Base-by-base conservation (phyloP, 2,888 invertebrate genomes). In the Stenichneumon culpator region DNA sequence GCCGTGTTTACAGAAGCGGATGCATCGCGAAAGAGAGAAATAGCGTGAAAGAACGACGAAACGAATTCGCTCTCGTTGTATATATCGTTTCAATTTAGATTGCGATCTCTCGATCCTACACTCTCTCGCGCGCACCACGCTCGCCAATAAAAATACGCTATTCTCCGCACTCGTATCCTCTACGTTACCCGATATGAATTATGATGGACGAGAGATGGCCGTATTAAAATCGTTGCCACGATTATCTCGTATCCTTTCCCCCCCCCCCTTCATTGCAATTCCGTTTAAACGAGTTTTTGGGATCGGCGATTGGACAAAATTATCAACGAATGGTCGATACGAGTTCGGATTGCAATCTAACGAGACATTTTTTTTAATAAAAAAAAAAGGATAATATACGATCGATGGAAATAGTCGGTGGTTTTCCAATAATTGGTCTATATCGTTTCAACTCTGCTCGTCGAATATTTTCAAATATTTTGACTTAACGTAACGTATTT, bases 71-170 rank as follows among this genome's bases (percentile, higher is more conserved):
- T 75, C 67, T 28, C 70, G 79, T 69, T 44, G 52, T 78, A 74
- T 75, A 67, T 79, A 87, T 87, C 89, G 89, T 90, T 91, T 90
- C 90, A 91, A 93, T 93, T 92, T 92, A 93, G 93, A 93, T 93
- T 89, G 84, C 86, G 89, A 93, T 93, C 93, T 92, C 79, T 52
- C 82, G 78, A 70, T 72, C 65, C 69, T 63, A 67, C 82, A 54
- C 52, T 74, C 44, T 54, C 32, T 67, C 80, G 25, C 88, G 88
- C 91, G 89, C 86, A 89, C 83, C 52, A 67, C 73, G 54, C 50
- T 75, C 39, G 79, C 86, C 88, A 91, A 90, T 89, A 89, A 90
- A 90, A 91, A 90, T 89, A 90, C 87, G 74, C 86, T 47, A 65
- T 67, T 79, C 54, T 50, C 65, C 74, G 39, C 54, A 65, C 84